phyloP scores from a whole-genome alignment of 1,140 invertebrate species.

The Maconellicoccus hirsutus region DNA sequence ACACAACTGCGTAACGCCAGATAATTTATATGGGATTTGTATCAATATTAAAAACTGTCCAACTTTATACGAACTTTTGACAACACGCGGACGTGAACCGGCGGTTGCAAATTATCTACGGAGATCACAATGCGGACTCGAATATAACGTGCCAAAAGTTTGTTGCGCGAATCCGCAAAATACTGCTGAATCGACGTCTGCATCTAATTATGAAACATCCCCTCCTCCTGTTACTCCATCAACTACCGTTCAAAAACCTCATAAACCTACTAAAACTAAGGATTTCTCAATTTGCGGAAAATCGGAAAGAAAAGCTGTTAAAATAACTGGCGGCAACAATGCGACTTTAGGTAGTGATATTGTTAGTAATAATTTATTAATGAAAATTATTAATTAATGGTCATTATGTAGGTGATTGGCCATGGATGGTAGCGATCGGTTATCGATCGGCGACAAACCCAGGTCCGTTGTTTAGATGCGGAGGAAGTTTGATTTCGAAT shows the following conservation, averaged over 20 bases:
- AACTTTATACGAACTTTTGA: background rate
- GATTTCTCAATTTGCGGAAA: background rate
- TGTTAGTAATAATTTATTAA: background rate
- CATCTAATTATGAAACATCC: too few species aligned
- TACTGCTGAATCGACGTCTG: too few species aligned
- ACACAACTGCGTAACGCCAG: background rate
- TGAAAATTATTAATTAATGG: background rate
- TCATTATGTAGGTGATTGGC: constrained; percentile 35
- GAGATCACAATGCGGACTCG: background rate
- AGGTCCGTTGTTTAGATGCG: background rate
- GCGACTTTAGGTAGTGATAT: background rate
- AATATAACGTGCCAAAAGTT: background rate
- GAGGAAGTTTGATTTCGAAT: constrained; percentile 8
- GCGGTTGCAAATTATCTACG: background rate
- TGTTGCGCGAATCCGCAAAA: background rate
- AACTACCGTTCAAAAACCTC: too few species aligned
- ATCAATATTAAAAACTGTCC: background rate
- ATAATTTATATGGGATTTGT: background rate
- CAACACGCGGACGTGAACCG: background rate
- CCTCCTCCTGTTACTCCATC: too few species aligned
- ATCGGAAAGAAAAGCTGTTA: background rate
- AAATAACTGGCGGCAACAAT: background rate
- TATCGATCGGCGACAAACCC: constrained; percentile 25
- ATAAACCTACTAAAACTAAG: background rate
- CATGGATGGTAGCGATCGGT: constrained; percentile 41